Evolutionary conservation across 2,888 invertebrate species (phyloP), one percentile per base, ranked within the genome.

Genomic region (Rhamphomyia laevipes): DNA sequence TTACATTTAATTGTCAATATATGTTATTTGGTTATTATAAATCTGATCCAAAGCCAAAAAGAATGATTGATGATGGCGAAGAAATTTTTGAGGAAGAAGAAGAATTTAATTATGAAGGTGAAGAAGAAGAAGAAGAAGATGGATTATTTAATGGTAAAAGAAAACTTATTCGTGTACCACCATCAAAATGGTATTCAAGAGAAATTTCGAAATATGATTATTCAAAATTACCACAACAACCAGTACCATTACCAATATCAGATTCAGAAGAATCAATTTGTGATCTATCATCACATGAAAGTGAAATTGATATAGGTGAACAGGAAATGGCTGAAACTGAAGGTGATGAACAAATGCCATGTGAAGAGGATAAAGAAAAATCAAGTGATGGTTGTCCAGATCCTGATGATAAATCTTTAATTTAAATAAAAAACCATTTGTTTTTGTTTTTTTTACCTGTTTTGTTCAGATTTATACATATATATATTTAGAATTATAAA

Each of bases 11-110:
- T 54, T 78, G 80, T n/a, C 78, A 80, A 53, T 81, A 81, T 56
- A 82, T 88, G 76, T 80, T 84, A 55, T 82, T 82, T 57, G 88
- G 88, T 1, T 82, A 73, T 58, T 86, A 77, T 71, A 74, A 76
- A 45, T 77, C 76, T 56, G 72, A 77, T 31, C 52, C 52, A 35
- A 13, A 35, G 13, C 13, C 13, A 35, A n/a, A n/a, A 49, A 48
- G 18, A 49, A 18, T 17, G 12, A 1, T 35, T 13, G n/a, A 43
- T 6, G 45, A 12, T 0, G 50, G 46, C 11, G 47, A 27, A 1
- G 41, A 23, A 30, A 38, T 12, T 11, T 30, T 27, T 1, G 55
- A 55, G 23, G 48, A 47, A 0, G 12, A 41, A 7, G 58, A 46
- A 6, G 56, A 53, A 7, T 43, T 47, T n/a, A 56, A 53, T 9